phyloP scores from a whole-genome alignment of 1,140 invertebrate genomes.

The Laupala kohalensis region DNA sequence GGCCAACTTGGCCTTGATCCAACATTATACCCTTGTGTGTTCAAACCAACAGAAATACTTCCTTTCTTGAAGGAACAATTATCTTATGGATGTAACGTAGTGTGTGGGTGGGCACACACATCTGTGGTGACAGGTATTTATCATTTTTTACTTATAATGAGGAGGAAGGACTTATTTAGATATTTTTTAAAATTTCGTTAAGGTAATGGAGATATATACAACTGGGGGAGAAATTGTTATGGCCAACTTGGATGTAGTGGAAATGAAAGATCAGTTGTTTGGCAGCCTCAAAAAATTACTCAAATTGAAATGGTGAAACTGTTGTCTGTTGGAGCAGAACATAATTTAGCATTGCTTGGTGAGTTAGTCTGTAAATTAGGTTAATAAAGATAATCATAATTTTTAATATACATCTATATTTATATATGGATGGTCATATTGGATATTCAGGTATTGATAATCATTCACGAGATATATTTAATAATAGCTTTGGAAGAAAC shows the following conservation, averaged over 20 bases:
- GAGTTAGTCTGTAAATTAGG: too few species aligned
- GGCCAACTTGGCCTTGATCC: conserved; percentile 47
- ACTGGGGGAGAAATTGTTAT: conserved; percentile 72
- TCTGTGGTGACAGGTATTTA: conserved; percentile 36
- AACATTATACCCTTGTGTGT: conserved; percentile 31
- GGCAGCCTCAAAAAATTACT: conserved; percentile 15
- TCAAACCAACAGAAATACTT: conserved; percentile 32
- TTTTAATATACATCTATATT: neutral
- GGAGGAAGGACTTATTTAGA: neutral
- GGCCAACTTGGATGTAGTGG: conserved; percentile 46
- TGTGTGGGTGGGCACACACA: conserved; percentile 58
- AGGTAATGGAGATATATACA: conserved; percentile 40
- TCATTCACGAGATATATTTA: neutral
- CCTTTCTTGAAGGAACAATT: conserved; percentile 10
- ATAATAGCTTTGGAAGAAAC: too few species aligned
- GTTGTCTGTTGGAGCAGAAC: conserved; percentile 61
- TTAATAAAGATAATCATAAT: conserved; percentile 12
- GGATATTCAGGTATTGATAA: neutral
- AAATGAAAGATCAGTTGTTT: conserved; percentile 11
- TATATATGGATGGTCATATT: neutral
- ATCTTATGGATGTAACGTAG: neutral
- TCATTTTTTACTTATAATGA: neutral
- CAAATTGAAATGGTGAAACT: conserved; percentile 30
- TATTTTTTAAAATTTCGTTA: neutral
- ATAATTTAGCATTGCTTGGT: conserved; percentile 47